A percentile compares a stretch with the other conserved stretches of the same genome.
Evolutionary conservation across 2,888 invertebrate species (phyloP).

Genomic region (Scaptomyza tumidula): DNA sequence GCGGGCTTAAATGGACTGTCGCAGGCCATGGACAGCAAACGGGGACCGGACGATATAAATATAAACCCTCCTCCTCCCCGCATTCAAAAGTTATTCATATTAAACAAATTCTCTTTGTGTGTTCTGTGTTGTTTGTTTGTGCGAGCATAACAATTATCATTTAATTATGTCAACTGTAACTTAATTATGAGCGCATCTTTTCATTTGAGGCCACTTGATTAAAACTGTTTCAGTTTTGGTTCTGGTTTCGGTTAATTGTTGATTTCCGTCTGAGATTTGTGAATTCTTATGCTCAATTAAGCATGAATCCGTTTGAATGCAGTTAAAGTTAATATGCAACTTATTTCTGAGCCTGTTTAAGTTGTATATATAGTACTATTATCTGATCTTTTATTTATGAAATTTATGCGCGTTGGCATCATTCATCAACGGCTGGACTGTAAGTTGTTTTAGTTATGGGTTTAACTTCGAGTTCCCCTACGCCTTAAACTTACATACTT

Average conservation of each 20-base stretch:
- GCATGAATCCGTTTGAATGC: constrained; percentile 10
- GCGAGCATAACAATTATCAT: constrained; percentile 72
- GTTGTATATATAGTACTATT: neutral
- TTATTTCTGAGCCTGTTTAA: neutral
- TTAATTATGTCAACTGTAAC: constrained; percentile 82
- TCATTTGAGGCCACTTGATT: constrained; percentile 61
- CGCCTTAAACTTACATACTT: constrained; percentile 3
- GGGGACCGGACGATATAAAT: constrained; percentile 65
- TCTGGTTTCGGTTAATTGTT: constrained; percentile 73
- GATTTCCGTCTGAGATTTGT: constrained; percentile 69
- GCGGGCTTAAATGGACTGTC: constrained; percentile 76
- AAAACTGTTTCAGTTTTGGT: constrained; percentile 56
- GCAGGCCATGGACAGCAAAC: constrained; percentile 21
- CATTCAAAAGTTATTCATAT: constrained; percentile 24
- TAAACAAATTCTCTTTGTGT: constrained; percentile 17
- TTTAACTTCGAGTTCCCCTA: constrained; percentile 17
- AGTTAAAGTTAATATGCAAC: constrained; percentile 4
- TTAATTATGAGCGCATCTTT: constrained; percentile 75
- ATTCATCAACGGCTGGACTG: constrained; percentile 55
- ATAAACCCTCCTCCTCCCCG: constrained; percentile 67
- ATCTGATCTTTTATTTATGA: constrained; percentile 13
- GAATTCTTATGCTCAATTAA: constrained; percentile 55
- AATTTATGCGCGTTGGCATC: constrained; percentile 17
- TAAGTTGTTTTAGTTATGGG: constrained; percentile 64
- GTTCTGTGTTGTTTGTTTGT: constrained; percentile 17